Percentiles rank a stretch among this genome's conserved stretches.
Evolutionary conservation across 2,888 invertebrate genomes (phyloP).

Genomic region (Zaprionus lineosus): DNA sequence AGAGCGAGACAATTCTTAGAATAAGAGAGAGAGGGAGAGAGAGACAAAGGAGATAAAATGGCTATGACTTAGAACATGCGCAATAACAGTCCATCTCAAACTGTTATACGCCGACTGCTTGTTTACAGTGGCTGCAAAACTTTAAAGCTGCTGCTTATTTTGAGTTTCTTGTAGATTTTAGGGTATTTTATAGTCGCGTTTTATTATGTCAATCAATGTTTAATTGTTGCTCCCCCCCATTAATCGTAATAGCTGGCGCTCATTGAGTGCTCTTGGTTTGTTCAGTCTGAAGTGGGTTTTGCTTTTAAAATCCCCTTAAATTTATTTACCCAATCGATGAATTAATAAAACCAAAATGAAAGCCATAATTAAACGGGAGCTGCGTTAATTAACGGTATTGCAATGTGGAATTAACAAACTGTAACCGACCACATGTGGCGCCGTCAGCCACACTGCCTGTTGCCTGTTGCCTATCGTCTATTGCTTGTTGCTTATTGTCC

Average conservation of each 20-base stretch:
- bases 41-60: too few species aligned
- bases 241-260: too few species aligned
- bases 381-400: slow-evolving; percentile 70
- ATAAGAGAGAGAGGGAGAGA: slow-evolving; percentile 12
- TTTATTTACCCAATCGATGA: slow-evolving; percentile 39
- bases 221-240: neutral
- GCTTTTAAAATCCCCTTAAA: slow-evolving; percentile 42
- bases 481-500: too few species aligned
- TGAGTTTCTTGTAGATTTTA: neutral
- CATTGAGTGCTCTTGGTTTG: slow-evolving; percentile 23
- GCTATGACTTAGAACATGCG: slow-evolving; percentile 53
- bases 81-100: slow-evolving; percentile 35
- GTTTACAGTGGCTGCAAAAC: slow-evolving; percentile 66
- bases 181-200: slow-evolving; percentile 23
- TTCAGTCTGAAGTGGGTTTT: slow-evolving; percentile 47
- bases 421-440: slow-evolving; percentile 59
- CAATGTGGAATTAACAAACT: slow-evolving; percentile 65
- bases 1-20: too few species aligned
- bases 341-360: slow-evolving; percentile 40
- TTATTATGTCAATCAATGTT: neutral
- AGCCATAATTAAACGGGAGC: slow-evolving; percentile 55
- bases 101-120: slow-evolving; percentile 57
- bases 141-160: slow-evolving; percentile 17
- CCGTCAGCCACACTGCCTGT: too few species aligned
- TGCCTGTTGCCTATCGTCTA: too few species aligned